Evolutionary conservation across 2,113 vertebrate genomes (phyloP), one percentile per base, ranked within the genome.

Genomic region (Oncorhynchus kisutch): DNA sequence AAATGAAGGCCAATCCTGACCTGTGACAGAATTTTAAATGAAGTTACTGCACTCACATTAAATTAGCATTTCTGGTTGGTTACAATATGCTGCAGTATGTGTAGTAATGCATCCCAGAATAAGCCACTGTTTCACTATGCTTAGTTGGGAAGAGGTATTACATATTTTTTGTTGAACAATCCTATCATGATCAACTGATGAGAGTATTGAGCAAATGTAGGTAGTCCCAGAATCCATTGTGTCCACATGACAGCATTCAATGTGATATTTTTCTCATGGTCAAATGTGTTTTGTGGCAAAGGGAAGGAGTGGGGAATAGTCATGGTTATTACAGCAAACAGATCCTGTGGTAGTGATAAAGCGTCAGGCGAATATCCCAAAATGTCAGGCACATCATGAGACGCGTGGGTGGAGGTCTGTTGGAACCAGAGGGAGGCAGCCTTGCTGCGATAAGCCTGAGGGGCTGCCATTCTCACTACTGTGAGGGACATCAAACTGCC

Each of bases 351-450:
- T 51, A 60, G 75, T 39, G 82, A 86, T 81, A 76, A 83, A 76
- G 76, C 24, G 69, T 82, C 81, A 81, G 79, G 86, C 83, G 87
- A 85, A 88, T 79, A 45, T 85, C 85, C 77, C 68, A 78, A 86
- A 88, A 89, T 86, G 88, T 88, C 87, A 91, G 78, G 34, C 79
- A 84, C 18, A 67, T 78, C 72, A 67, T 65, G 80, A 72, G 74
- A 74, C 60, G 72, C 65, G 75, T 86, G 78, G 83, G 86, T 84
- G 81, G 81, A 84, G 70, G 76, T 80, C 83, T 85, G 79, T 45
- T 45, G 39, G 39, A 86, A 84, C 85, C 77, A 78, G 73, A 83
- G 74, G 77, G 82, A 83, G 68, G 70, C 75, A 45, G 39, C 39
- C 39, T 62, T 81, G 82, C 48, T 74, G 79, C 57, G 54, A 71